Evolutionary conservation across 1,140 invertebrate genomes (phyloP).

Genomic region (Sinonovacula constricta): DNA sequence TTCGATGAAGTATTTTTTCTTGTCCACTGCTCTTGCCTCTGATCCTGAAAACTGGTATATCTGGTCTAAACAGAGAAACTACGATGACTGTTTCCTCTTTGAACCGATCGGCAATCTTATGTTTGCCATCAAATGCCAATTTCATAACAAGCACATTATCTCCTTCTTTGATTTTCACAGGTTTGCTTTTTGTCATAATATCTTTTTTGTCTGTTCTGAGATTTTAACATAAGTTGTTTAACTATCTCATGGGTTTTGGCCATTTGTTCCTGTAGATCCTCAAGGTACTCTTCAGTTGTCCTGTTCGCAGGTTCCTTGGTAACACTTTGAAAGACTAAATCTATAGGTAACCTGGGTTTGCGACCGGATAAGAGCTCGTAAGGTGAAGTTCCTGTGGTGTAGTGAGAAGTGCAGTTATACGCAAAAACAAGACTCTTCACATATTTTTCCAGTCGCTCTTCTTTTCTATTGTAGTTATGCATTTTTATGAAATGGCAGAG

Average conservation of each 20-base stretch:
- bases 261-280: conserved; percentile 27
- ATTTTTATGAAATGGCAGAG: no score
- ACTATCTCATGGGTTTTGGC: conserved; percentile 22
- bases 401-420: conserved; percentile 23
- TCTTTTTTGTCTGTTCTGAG: conserved; percentile 19
- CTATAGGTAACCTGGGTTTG: neutral
- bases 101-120: no score
- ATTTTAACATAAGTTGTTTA: neutral
- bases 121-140: no score
- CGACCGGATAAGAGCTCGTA: conserved; percentile 19
- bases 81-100: no score
- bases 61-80: no score
- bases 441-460: conserved; percentile 9
- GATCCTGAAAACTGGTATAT: no score
- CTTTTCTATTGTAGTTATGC: no score
- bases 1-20: no score
- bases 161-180: no score
- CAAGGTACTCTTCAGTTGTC: conserved; percentile 13
- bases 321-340: conserved; percentile 22
- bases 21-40: no score
- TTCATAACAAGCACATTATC: no score
- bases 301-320: neutral
- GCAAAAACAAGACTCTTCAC: conserved; percentile 9
- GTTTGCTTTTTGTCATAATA: neutral
- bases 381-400: conserved; percentile 15